Evolutionary conservation across 2,888 invertebrate genomes (phyloP).

Genomic region (Archips xylosteana): DNA sequence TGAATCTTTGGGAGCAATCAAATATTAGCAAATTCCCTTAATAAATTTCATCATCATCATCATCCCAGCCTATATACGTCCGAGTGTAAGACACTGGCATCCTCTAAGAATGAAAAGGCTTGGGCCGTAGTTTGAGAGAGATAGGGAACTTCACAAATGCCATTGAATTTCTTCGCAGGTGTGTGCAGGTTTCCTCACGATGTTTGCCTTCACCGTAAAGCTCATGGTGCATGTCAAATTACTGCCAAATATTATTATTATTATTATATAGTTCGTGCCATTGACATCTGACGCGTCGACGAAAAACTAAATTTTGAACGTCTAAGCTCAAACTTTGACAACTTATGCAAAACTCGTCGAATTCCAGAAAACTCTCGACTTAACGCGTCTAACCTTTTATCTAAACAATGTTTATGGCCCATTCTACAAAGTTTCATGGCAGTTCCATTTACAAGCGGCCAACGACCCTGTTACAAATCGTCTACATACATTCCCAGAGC

Average conservation of each 20-base stretch:
- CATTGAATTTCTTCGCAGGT: too few species aligned
- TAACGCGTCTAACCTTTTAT: slow-evolving; percentile 38
- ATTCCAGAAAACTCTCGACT: slow-evolving; percentile 21
- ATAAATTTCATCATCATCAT: background rate
- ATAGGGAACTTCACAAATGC: too few species aligned
- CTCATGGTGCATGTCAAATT: too few species aligned
- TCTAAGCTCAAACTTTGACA: background rate
- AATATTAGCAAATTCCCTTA: background rate
- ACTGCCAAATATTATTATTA: too few species aligned
- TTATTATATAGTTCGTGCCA: background rate
- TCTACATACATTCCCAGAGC: slow-evolving; percentile 14
- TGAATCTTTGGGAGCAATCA: background rate
- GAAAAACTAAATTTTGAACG: background rate
- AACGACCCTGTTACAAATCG: slow-evolving; percentile 17
- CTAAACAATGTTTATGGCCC: slow-evolving; percentile 37
- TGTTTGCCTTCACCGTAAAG: too few species aligned
- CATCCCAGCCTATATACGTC: too few species aligned
- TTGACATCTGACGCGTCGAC: background rate
- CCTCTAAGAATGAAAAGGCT: too few species aligned
- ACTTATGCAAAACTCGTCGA: slow-evolving; percentile 26
- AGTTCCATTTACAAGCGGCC: slow-evolving; percentile 36
- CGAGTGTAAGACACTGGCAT: too few species aligned
- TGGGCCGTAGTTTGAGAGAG: too few species aligned
- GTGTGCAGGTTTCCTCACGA: too few species aligned
- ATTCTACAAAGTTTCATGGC: slow-evolving; percentile 36